Conservation (phyloP, 1,140 invertebrate genomes). For the Vanessa atalanta region DNA sequence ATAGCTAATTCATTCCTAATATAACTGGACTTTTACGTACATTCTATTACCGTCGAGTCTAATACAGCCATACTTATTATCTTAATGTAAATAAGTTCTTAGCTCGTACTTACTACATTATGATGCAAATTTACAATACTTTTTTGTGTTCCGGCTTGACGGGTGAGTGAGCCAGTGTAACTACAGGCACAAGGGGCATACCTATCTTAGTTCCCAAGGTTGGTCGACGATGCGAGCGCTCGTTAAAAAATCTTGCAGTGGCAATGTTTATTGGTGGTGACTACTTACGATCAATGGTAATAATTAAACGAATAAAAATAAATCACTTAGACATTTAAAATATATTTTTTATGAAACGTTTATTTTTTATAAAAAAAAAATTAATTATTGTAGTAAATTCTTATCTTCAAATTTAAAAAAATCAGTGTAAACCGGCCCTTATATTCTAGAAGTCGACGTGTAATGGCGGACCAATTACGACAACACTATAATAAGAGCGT, state of each 20-base stretch:
- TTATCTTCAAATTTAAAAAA: neutral
- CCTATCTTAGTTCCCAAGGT: no score
- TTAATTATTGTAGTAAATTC: no score
- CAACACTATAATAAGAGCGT: constrained; percentile 62
- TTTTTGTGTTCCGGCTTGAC: no score
- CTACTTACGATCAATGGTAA: neutral
- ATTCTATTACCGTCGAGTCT: constrained; percentile 32
- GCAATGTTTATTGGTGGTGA: no score
- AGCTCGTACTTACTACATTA: neutral
- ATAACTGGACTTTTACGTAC: constrained; percentile 11
- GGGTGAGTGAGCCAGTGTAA: no score
- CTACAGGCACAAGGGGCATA: no score
- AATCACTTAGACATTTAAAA: no score
- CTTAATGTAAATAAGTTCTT: constrained; percentile 10
- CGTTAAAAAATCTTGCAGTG: no score
- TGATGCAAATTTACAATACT: neutral
- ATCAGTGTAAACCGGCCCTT: constrained; percentile 21
- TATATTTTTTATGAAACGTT: no score
- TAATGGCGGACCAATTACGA: constrained; percentile 58
- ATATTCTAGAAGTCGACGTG: constrained; percentile 34
- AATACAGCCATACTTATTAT: constrained; percentile 43
- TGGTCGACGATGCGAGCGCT: no score
- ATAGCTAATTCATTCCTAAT: constrained; percentile 1
- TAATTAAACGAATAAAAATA: neutral
- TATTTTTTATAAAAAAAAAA: no score